Percentiles rank a stretch among this genome's conserved stretches.
Conservation (phyloP, 2,888 invertebrate species). For the Hedya salicella region DNA sequence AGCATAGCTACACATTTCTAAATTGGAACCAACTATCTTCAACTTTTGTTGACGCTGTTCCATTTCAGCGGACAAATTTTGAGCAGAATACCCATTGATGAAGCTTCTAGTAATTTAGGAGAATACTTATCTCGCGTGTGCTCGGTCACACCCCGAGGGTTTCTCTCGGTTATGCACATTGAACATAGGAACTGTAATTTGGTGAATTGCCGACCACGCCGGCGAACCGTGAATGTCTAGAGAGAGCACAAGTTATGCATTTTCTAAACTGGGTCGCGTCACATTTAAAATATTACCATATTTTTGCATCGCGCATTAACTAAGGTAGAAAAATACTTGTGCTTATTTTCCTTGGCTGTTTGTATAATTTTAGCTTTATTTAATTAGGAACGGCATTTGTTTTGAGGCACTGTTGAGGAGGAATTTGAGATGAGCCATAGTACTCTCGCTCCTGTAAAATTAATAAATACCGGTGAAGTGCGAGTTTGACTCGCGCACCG, state of each 20-base stretch:
- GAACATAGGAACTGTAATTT: slow-evolving; percentile 56
- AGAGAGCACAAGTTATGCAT: slow-evolving; percentile 38
- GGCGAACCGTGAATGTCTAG: slow-evolving; percentile 42
- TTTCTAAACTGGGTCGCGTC: slow-evolving; percentile 24
- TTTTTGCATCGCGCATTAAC: slow-evolving; percentile 5
- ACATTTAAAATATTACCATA: slow-evolving; percentile 13
- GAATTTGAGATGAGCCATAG: no score
- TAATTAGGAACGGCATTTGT: background rate
- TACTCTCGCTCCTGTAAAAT: no score
- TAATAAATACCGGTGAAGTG: no score
- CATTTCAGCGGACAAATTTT: background rate
- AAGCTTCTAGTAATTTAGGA: slow-evolving; percentile 9
- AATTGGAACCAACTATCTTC: background rate
- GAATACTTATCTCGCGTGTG: slow-evolving; percentile 37
- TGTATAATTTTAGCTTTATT: background rate
- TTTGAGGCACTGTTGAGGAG: no score
- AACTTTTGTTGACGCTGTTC: no score
- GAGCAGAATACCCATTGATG: background rate
- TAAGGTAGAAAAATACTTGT: slow-evolving; percentile 2
- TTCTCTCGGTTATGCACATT: slow-evolving; percentile 49
- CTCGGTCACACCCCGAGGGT: slow-evolving; percentile 46
- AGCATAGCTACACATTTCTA: background rate
- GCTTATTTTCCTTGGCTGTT: background rate
- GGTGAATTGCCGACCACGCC: slow-evolving; percentile 48
- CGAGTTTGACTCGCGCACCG: no score